Percentiles rank a stretch among this genome's conserved stretches.
These are phyloP conservation scores for Ceryle rudis DNA, from an alignment of 2,797 vertebrate species.

Conservation along the genomic window DNA sequence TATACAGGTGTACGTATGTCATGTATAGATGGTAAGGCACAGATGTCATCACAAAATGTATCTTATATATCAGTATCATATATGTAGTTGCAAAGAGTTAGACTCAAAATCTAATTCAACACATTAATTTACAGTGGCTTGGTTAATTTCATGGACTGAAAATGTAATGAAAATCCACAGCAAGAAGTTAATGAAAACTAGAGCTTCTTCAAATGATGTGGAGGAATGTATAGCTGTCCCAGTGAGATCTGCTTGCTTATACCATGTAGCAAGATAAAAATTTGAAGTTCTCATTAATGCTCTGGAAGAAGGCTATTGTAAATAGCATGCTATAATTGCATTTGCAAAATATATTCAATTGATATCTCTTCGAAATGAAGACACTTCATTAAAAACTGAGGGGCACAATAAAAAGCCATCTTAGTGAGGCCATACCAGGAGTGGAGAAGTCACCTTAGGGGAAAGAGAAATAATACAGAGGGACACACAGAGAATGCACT, in stretches of 20 bases:
- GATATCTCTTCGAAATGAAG: neutral
- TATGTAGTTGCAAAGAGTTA: neutral
- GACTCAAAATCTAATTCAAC: neutral
- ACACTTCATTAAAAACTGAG: neutral
- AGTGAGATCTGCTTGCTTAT: neutral
- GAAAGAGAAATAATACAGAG: neutral
- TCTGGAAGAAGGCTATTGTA: neutral
- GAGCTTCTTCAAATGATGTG: neutral
- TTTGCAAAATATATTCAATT: neutral
- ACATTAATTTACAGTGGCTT: neutral
- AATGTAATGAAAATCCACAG: constrained; percentile 31
- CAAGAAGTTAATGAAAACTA: constrained; percentile 29
- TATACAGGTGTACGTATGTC: neutral
- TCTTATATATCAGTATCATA: neutral
- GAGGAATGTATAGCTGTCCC: neutral
- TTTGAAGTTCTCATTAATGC: neutral
- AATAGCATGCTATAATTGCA: constrained; percentile 5
- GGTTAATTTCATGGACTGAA: neutral
- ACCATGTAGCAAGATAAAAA: neutral
- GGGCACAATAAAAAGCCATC: neutral
- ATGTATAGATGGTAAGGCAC: neutral
- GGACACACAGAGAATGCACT: neutral
- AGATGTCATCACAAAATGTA: neutral
- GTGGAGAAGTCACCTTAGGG: neutral
- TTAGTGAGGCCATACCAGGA: neutral